Base-by-base conservation (phyloP, 2,888 invertebrate genomes). In the Junonia oenone region DNA sequence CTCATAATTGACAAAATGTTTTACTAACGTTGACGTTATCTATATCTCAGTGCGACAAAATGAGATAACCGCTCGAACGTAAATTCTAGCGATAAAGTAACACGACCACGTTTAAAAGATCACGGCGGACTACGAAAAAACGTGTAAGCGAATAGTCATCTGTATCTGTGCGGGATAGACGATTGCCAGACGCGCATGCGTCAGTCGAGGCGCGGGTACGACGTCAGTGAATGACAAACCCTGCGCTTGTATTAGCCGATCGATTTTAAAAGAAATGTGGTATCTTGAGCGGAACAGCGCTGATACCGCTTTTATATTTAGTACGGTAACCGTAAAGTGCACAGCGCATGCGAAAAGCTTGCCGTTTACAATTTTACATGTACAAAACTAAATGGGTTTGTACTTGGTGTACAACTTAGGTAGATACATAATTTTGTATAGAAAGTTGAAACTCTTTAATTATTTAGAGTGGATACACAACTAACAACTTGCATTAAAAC, bases 171-270 rank as follows among this genome's bases (percentile, higher is more conserved):
- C 76, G 83, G 80, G 74, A 82, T 86, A 89, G 84, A 88, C 84
- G 79, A 79, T 79, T 75, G 76, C 80, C 81, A 88, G 86, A 87
- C 88, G 87, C 89, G 89, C 89, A 89, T 89, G 89, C 89, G 89
- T 87, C 79, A 83, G 76, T 71, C 72, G 68, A 66, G 63, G 71
- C 75, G 68, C 72, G 69, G 75, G 73, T 71, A 71, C 81, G 76
- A 87, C 87, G 83, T 86, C 85, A 87, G 81, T 85, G 83, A 88
- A 87, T 88, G 88, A 86, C 88, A 86, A 80, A 74, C 81, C 73
- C 74, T 82, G 82, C 75, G 81, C 78, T 85, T 80, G 79, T 83
- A 82, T 78, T 83, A 83, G 66, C 78, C 80, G 75, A 87, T 87
- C 85, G 87, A 87, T 86, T 85, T 78, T 71, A 79, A 81, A 86